Conservation (phyloP, 2,888 invertebrate species). For the Seira musarum region DNA sequence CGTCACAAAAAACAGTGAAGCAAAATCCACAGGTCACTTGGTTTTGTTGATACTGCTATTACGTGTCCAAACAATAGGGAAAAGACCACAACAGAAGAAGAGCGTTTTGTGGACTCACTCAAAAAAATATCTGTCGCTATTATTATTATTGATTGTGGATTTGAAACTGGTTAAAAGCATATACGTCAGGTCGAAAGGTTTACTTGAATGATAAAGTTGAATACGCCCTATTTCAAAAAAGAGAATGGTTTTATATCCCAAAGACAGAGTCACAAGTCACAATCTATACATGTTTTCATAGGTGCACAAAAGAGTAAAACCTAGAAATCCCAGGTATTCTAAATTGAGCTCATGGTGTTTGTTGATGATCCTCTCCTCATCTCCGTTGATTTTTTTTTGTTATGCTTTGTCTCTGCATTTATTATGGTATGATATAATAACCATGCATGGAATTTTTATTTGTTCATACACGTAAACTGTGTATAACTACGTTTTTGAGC, state of each 20-base stretch:
- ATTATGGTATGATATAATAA: too few species aligned
- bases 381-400: too few species aligned
- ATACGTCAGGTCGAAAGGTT: too few species aligned
- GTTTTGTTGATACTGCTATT: constrained; percentile 50
- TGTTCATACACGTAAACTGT: too few species aligned
- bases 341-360: too few species aligned
- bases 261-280: constrained; percentile 33
- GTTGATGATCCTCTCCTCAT: too few species aligned
- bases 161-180: constrained; percentile 38
- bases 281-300: constrained; percentile 22
- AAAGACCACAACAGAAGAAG: constrained; percentile 33
- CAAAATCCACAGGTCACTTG: constrained; percentile 60
- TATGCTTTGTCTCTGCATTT: too few species aligned
- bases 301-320: too few species aligned
- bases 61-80: constrained; percentile 45
- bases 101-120: constrained; percentile 26
- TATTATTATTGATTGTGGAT: constrained; percentile 31
- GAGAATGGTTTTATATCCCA: constrained; percentile 39
- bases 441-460: constrained; percentile 2
- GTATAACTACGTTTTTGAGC: too few species aligned
- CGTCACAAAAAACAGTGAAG: constrained; percentile 52
- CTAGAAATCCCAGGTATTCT: too few species aligned
- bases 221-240: constrained; percentile 52
- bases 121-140: constrained; percentile 22
- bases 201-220: constrained; percentile 2